Percentiles rank a stretch among this genome's conserved stretches.
These are phyloP conservation scores for Agrochola circellaris DNA, from an alignment of 2,888 invertebrate genomes.

Conservation along the genomic window DNA sequence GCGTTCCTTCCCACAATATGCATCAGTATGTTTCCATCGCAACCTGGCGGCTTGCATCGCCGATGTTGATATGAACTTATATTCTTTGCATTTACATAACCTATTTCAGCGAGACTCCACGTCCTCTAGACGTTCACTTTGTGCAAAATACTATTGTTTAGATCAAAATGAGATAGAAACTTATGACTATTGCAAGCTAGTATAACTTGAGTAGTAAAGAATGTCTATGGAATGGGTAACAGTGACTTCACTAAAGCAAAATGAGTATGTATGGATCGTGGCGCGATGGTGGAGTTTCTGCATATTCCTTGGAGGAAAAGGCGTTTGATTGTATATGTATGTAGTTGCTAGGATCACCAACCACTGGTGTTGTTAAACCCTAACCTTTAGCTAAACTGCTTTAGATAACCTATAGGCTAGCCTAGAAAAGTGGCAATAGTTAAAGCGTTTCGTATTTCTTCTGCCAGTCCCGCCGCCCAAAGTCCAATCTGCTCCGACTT, in stretches of 20 bases:
- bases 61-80: slow-evolving; percentile 83
- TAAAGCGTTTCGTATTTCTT: neutral
- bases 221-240: neutral
- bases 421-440: neutral
- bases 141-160: slow-evolving; percentile 60
- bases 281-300: neutral
- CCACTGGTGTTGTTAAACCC: neutral
- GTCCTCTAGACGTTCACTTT: slow-evolving; percentile 55
- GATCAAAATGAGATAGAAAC: slow-evolving; percentile 55
- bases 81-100: slow-evolving; percentile 84
- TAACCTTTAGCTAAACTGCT: neutral
- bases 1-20: slow-evolving; percentile 23
- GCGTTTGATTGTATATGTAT: neutral
- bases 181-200: slow-evolving; percentile 38
- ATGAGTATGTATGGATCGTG: neutral
- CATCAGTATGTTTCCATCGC: slow-evolving; percentile 69
- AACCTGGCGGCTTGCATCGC: slow-evolving; percentile 79
- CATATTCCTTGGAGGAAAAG: neutral
- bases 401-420: neutral
- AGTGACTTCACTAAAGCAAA: neutral
- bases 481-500: no score
- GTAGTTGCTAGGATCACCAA: neutral
- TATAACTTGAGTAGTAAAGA: slow-evolving; percentile 17
- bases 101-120: slow-evolving; percentile 76
- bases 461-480: no score